A percentile compares a stretch with the other conserved stretches of the same genome.
Conservation (phyloP, 2,888 invertebrate genomes). For the Drosophila phalerata region DNA sequence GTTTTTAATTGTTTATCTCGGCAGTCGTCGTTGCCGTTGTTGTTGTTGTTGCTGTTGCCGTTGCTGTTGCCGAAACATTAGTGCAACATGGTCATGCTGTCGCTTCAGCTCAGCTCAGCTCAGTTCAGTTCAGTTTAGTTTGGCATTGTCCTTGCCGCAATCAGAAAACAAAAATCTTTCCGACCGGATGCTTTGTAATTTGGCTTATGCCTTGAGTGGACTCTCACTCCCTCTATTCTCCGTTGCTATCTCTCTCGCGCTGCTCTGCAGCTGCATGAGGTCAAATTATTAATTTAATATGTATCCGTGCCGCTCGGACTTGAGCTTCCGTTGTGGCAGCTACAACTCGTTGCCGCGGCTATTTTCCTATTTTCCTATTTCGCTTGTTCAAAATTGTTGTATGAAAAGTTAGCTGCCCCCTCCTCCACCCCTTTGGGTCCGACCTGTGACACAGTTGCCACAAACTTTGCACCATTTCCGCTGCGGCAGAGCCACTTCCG, state of each 20-base stretch:
- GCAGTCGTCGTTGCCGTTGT: slow-evolving; percentile 43
- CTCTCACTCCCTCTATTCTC: not conserved
- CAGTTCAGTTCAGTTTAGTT: not conserved
- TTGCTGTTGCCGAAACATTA: slow-evolving; percentile 67
- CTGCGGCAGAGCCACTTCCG: slow-evolving; percentile 55
- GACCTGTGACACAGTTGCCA: slow-evolving; percentile 67
- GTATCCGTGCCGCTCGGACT: slow-evolving; percentile 74
- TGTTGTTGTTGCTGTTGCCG: slow-evolving; percentile 42
- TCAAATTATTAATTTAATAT: slow-evolving; percentile 82
- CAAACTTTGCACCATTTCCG: slow-evolving; percentile 76
- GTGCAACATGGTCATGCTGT: slow-evolving; percentile 67
- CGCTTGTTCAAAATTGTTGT: slow-evolving; percentile 50
- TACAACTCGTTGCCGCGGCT: slow-evolving; percentile 41
- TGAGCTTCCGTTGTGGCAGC: slow-evolving; percentile 64
- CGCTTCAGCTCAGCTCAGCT: not conserved
- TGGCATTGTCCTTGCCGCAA: slow-evolving; percentile 71
- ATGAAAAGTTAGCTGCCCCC: slow-evolving; percentile 51
- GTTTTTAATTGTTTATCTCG: slow-evolving; percentile 82
- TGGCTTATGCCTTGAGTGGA: slow-evolving; percentile 52
- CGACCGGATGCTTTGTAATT: slow-evolving; percentile 72
- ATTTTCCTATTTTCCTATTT: slow-evolving; percentile 37
- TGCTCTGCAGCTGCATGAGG: slow-evolving; percentile 52
- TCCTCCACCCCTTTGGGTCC: slow-evolving; percentile 11
- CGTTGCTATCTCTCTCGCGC: not conserved
- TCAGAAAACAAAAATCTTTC: slow-evolving; percentile 75